A percentile compares a stretch with the other conserved stretches of the same genome.
Evolutionary conservation across 2,797 vertebrate genomes (phyloP).

Genomic region (Melanotaenia maccullochi): DNA sequence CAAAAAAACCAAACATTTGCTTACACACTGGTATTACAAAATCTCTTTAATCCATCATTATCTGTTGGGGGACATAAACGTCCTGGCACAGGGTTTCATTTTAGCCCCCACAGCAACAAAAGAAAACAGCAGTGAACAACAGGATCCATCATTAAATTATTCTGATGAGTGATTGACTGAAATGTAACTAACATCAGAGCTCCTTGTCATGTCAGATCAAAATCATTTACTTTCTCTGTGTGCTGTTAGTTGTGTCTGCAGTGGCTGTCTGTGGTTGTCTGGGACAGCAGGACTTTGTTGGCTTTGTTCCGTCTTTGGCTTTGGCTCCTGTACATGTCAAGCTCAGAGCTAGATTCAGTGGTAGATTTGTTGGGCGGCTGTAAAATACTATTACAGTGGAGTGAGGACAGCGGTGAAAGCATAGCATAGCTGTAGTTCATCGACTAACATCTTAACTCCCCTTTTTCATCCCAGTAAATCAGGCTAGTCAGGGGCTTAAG

Average conservation of each 20-base stretch:
- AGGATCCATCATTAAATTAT: background rate
- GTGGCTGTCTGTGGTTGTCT: conserved; percentile 30
- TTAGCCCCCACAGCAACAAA: background rate
- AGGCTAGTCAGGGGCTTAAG: conserved; percentile 68
- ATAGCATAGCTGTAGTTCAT: conserved; percentile 70
- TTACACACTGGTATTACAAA: background rate
- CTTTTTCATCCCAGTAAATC: conserved; percentile 74
- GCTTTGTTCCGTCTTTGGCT: conserved; percentile 50
- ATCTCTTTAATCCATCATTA: conserved; percentile 10
- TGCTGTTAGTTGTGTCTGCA: conserved; percentile 29
- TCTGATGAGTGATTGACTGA: background rate
- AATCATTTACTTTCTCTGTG: conserved; percentile 25
- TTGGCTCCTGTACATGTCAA: conserved; percentile 34
- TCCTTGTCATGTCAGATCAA: conserved; percentile 17
- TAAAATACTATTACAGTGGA: conserved; percentile 59
- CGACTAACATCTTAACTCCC: conserved; percentile 68
- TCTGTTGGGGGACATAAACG: background rate
- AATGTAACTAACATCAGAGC: conserved; percentile 18
- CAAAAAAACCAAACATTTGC: conserved; percentile 3
- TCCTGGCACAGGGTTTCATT: background rate
- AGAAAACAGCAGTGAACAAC: background rate
- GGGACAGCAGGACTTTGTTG: conserved; percentile 43
- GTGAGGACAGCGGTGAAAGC: conserved; percentile 69
- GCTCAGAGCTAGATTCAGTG: conserved; percentile 38
- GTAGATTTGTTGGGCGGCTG: conserved; percentile 56